Conservation (phyloP, 2,888 invertebrate species). For the Parnassius mnemosyne region DNA sequence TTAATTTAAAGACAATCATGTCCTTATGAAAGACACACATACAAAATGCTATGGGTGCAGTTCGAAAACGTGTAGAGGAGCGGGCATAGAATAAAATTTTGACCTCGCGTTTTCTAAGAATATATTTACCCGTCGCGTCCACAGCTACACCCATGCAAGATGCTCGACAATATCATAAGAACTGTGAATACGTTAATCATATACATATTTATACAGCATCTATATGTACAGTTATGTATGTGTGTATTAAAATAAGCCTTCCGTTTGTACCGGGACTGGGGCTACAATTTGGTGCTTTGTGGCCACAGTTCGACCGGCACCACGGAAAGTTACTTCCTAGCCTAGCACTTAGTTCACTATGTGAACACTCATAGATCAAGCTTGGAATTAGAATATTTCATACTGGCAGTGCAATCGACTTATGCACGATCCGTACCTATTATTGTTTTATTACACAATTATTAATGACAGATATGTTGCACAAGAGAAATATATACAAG, state of each 20-base stretch:
- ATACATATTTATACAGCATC: constrained; percentile 77
- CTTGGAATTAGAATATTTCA: constrained; percentile 47
- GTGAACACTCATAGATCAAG: constrained; percentile 58
- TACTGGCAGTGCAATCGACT: constrained; percentile 72
- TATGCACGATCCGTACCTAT: constrained; percentile 55
- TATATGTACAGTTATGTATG: constrained; percentile 72
- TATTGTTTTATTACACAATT: constrained; percentile 26
- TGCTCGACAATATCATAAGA: constrained; percentile 63
- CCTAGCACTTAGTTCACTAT: constrained; percentile 58
- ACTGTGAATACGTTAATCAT: constrained; percentile 61
- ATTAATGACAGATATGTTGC: constrained; percentile 63
- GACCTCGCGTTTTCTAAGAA: constrained; percentile 3
- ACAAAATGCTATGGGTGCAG: constrained; percentile 52
- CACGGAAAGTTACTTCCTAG: constrained; percentile 33
- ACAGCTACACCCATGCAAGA: constrained; percentile 40
- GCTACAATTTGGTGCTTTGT: neutral
- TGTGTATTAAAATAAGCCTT: constrained; percentile 53
- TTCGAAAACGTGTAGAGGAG: constrained; percentile 11
- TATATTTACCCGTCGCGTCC: constrained; percentile 1
- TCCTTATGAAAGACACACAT: constrained; percentile 68
- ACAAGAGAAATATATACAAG: constrained; percentile 54
- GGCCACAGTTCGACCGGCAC: neutral
- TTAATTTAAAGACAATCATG: constrained; percentile 66
- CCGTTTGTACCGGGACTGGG: constrained; percentile 23
- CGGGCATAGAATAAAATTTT: constrained; percentile 9